Percentiles rank a stretch among this genome's conserved stretches.
Conservation (phyloP, 2,797 vertebrate species). For the Xenopus petersii region DNA sequence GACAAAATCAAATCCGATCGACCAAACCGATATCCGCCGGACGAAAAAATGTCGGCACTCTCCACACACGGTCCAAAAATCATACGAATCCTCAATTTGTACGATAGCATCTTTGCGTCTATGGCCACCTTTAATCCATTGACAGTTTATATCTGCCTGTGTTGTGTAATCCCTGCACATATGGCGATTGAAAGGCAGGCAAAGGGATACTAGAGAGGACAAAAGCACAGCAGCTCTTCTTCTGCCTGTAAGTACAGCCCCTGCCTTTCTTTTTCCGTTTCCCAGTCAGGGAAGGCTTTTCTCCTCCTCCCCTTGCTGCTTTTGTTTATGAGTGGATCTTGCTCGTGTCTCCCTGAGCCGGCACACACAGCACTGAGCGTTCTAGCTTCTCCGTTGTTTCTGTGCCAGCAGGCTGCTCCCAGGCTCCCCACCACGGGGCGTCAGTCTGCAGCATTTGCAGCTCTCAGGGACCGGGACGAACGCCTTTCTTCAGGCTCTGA, state of each 20-base stretch:
- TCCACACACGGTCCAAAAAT: too few species aligned
- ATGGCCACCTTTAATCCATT: too few species aligned
- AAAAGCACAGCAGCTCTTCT: too few species aligned
- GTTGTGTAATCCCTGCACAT: too few species aligned
- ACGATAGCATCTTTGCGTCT: too few species aligned
- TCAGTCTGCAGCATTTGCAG: conserved; percentile 38
- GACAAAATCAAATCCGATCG: too few species aligned
- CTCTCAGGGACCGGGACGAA: conserved; percentile 18
- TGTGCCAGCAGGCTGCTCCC: conserved; percentile 21
- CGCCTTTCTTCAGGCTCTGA: conserved; percentile 24
- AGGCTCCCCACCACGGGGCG: conserved; percentile 44
- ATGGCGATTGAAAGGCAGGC: too few species aligned
- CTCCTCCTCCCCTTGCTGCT: conserved; percentile 31
- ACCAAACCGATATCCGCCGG: too few species aligned
- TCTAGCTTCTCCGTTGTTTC: conserved; percentile 4
- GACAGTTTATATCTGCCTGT: too few species aligned
- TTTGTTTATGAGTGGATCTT: conserved; percentile 41
- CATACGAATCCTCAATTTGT: too few species aligned
- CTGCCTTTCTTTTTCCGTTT: conserved; percentile 21
- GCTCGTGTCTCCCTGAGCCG: conserved; percentile 35
- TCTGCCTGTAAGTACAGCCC: conserved; percentile 20
- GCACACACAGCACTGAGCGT: conserved; percentile 14
- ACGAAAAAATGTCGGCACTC: too few species aligned
- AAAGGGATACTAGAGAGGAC: too few species aligned
- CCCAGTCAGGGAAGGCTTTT: conserved; percentile 15